Evolutionary conservation across 2,113 vertebrate genomes (phyloP), one percentile per base, ranked within the genome.

Genomic region (Entomyzon cyanotis): DNA sequence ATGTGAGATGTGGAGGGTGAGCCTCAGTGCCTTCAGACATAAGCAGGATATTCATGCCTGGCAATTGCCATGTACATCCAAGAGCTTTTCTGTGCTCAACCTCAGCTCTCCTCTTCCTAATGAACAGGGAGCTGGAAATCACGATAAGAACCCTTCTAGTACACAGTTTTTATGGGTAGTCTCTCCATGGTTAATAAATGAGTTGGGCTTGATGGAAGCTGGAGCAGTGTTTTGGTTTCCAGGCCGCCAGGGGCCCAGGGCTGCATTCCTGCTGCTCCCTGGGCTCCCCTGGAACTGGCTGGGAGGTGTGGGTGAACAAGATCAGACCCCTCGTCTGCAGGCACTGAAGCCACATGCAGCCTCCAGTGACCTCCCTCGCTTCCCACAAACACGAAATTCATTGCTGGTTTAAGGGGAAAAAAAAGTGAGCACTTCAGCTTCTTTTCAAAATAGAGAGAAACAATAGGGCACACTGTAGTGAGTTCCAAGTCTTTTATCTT

Each of bases 401-500:
- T 95, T 95, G 94, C 95, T 97, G 91, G 75, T 77, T 97, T 95
- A 59, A 88, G 75, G 81, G 94, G 80, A 41, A 94, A 93, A 94
- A 96, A 94, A 93, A 91, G 94, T 56, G 96, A 97, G 90, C 96
- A 96, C 88, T 98, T 98, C 97, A 97, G 97, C 96, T 97, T 94
- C 98, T 96, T 97, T 96, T 95, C 93, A 97, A 97, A 97, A 96
- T 94, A 97, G 94, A 98, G 97, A 96, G 97, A 97, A 98, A 98
- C 98, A 98, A 98, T 98, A 97, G 95, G 94, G 93, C 97, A 92
- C 97, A 95, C 97, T 98, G 98, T 98, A 98, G 98, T 98, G 98
- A 98, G 97, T 98, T 98, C 97, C 96, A 97, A 98, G 98, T 98
- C 98, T 98, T 99, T 99, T 98, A 98, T 98, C 98, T 98, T 98